Base-by-base conservation (phyloP, 2,797 vertebrate genomes). In the Myripristis jacobus region DNA sequence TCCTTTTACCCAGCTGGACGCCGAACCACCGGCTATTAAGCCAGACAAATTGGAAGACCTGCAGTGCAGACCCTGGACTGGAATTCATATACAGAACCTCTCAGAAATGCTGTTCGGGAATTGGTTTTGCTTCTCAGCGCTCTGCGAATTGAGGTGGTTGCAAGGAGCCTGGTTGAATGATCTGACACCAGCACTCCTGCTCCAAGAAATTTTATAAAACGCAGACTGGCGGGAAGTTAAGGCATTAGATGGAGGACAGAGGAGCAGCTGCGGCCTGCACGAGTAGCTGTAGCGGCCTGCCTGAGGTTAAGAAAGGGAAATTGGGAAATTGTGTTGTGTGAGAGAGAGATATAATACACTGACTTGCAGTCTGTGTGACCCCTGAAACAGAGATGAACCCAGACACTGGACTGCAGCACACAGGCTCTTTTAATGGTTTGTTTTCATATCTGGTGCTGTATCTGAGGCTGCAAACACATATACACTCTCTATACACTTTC, bases 1-100 rank as follows among this genome's bases (percentile, higher is more conserved):
- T 87, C 77, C 80, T 78, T 79, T 85, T 59, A 56, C 82, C 75
- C 83, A 87, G 75, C 84, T 84, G 78, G 78, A 85, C 24, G 29
- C 75, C 63, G 41, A 83, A 81, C 82, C 74, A 9, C 68, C 60
- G 43, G 29, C 58, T 29, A 87, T 86, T 80, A 86, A 74, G 67
- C 70, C 47, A 34, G 81, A 91, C 83, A 85, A 88, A 89, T 84
- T 85, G 75, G 71, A 65, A 79, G 69, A 74, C 76, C 46, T 43
- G 48, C 75, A 50, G 31, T 50, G 64, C 9, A 6, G 41, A 71
- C 38, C 55, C 31, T 13, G 57, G 15, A 55, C 47, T 54, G 52
- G 1, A 79, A 10, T 64, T 74, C 70, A 48, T 67, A 78, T 52
- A 43, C 52, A 70, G 55, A 66, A 48, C 31, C 69, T 61, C 22